Conservation (phyloP, 2,888 invertebrate species). For the Xestoiulus laeticollis region DNA sequence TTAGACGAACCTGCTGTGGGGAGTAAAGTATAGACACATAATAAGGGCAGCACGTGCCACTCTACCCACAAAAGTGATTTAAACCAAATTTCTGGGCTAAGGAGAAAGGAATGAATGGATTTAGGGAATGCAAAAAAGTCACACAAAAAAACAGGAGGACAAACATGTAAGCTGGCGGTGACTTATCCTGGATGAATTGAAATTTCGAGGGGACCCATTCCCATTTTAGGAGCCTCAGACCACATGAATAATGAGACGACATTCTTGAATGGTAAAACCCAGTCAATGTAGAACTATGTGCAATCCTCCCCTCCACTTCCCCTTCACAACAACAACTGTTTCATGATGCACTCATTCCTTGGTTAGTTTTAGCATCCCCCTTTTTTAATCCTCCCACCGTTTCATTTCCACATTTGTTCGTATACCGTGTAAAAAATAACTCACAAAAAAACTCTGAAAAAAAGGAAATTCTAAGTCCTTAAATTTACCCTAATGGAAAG, state of each 20-base stretch:
- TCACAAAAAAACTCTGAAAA: slow-evolving; percentile 8
- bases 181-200: slow-evolving; percentile 30
- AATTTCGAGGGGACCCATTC: slow-evolving; percentile 21
- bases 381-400: slow-evolving; percentile 40
- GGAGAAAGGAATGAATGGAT: slow-evolving; percentile 21
- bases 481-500: background rate
- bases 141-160: background rate
- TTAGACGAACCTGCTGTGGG: background rate
- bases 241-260: slow-evolving; percentile 30
- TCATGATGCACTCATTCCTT: slow-evolving; percentile 43
- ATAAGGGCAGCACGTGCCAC: slow-evolving; percentile 15
- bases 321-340: slow-evolving; percentile 40
- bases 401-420: slow-evolving; percentile 34
- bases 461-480: background rate
- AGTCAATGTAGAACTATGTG: slow-evolving; percentile 12
- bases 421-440: slow-evolving; percentile 18
- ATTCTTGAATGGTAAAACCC: slow-evolving; percentile 32
- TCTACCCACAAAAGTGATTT: background rate
- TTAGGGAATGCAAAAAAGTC: background rate
- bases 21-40: background rate
- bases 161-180: slow-evolving; percentile 20
- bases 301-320: slow-evolving; percentile 16
- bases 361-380: background rate
- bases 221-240: slow-evolving; percentile 9
- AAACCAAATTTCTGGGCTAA: slow-evolving; percentile 4